A percentile compares a stretch with the other conserved stretches of the same genome.
phyloP scores from a whole-genome alignment of 2,888 invertebrate species.

The Philereme transversata region DNA sequence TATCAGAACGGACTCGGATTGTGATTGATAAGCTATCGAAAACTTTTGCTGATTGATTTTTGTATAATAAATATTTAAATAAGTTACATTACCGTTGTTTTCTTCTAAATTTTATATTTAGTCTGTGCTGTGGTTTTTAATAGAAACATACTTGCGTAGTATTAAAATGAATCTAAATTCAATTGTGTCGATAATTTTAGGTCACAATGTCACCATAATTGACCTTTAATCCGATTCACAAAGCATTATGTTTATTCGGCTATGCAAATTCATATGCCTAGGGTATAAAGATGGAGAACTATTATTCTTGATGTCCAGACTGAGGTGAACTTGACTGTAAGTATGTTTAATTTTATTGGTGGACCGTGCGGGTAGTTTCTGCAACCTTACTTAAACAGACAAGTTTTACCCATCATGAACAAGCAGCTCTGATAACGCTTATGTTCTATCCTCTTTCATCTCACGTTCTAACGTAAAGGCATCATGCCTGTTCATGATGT shows the following conservation, averaged over 20 bases:
- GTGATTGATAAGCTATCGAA: conserved; percentile 71
- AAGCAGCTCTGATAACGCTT: too few relatives aligned
- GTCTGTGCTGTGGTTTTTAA: too few relatives aligned
- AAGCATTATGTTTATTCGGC: conserved; percentile 7
- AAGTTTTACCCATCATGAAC: too few relatives aligned
- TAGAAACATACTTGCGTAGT: too few relatives aligned
- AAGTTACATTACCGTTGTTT: too few relatives aligned
- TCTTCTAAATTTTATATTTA: too few relatives aligned
- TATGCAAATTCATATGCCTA: conserved; percentile 2
- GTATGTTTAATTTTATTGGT: conserved; percentile 2
- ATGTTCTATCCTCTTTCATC: too few relatives aligned
- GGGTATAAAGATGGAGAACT: conserved; percentile 13
- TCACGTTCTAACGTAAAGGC: too few relatives aligned
- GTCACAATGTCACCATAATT: conserved; percentile 14
- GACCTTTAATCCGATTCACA: conserved; percentile 14
- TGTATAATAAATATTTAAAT: not conserved
- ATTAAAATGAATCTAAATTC: too few relatives aligned
- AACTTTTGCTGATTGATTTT: conserved; percentile 62
- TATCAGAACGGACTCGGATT: conserved; percentile 72
- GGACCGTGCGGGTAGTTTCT: too few relatives aligned
- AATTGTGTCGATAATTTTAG: not conserved
- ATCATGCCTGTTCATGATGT: too few relatives aligned
- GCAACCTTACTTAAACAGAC: too few relatives aligned
- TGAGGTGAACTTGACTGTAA: not conserved
- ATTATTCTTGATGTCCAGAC: not conserved